Conservation (phyloP, 2,113 vertebrate species). For the Alces alces region DNA sequence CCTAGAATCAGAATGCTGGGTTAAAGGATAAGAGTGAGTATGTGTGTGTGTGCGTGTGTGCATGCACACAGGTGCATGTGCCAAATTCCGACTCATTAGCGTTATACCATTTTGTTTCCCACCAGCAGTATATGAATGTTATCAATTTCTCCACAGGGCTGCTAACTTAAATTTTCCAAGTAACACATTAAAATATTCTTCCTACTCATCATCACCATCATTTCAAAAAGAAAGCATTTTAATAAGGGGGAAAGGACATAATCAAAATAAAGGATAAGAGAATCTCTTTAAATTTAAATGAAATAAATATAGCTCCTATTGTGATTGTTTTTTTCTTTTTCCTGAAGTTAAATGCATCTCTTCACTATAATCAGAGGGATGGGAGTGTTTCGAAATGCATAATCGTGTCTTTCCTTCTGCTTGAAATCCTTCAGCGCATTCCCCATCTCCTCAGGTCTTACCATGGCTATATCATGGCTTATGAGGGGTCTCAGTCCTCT, state of each 20-base stretch:
- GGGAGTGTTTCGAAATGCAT: not conserved
- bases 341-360: not conserved
- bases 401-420: not conserved
- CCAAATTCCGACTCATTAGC: not conserved
- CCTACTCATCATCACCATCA: not conserved
- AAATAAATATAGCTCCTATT: not conserved
- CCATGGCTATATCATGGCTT: not conserved
- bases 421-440: not conserved
- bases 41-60: not conserved
- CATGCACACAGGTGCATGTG: too few species aligned
- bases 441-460: not conserved
- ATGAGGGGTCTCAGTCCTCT: not conserved
- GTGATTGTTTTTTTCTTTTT: not conserved
- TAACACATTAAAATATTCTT: conserved; percentile 11
- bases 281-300: conserved; percentile 7
- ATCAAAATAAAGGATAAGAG: not conserved
- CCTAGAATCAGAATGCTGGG: not conserved
- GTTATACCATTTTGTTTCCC: not conserved
- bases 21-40: not conserved
- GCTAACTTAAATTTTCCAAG: not conserved
- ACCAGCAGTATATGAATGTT: not conserved
- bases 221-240: conserved; percentile 19
- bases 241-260: not conserved
- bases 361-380: not conserved
- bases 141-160: not conserved